Evolutionary conservation across 2,113 vertebrate species (phyloP).

Genomic region (Callospermophilus lateralis): DNA sequence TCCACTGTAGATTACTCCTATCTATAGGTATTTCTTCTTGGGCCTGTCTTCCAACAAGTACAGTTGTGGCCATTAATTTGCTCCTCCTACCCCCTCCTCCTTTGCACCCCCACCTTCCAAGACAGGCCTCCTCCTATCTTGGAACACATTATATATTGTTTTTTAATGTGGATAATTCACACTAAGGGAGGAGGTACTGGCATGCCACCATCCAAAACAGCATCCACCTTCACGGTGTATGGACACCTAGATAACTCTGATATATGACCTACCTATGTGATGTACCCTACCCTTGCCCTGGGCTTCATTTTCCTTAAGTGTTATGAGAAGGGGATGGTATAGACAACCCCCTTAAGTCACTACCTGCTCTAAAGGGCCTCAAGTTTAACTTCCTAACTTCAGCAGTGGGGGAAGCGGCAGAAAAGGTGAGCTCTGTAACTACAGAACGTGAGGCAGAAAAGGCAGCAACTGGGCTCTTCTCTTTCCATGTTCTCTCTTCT

Average conservation of each 20-base stretch:
- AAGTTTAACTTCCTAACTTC: neutral
- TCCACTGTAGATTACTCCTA: fast-evolving
- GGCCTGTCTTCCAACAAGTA: neutral
- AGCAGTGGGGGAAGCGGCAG: neutral
- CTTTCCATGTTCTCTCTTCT: neutral
- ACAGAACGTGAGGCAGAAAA: neutral
- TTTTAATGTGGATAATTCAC: neutral
- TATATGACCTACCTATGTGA: neutral
- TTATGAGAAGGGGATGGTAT: neutral
- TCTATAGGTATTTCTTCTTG: neutral
- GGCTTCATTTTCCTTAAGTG: neutral
- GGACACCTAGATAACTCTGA: fast-evolving
- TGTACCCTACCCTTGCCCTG: neutral
- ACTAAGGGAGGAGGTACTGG: neutral
- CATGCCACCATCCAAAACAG: neutral
- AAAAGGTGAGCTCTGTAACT: neutral
- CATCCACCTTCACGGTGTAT: neutral
- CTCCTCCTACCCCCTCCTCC: neutral
- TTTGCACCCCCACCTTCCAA: neutral
- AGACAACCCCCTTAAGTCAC: neutral
- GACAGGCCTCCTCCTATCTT: neutral
- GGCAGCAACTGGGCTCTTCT: neutral
- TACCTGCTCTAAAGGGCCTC: neutral
- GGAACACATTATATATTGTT: neutral
- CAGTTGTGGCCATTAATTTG: neutral